Conservation (phyloP, 2,113 vertebrate genomes). For the Vidua macroura region DNA sequence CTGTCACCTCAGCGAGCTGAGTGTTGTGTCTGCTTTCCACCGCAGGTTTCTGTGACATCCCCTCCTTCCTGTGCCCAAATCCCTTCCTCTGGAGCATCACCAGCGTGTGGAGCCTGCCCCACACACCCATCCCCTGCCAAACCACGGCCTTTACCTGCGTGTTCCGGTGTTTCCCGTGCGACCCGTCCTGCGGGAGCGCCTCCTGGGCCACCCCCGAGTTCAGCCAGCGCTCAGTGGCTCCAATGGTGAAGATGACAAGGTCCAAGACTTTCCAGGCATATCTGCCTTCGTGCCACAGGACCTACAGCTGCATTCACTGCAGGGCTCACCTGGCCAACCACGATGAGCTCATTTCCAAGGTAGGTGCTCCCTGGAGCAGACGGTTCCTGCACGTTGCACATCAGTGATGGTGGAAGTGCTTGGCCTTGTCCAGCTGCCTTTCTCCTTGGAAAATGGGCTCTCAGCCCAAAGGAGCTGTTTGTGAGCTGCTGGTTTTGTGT, state of each 20-base stretch:
- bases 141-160: conserved; percentile 99
- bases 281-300: conserved; percentile 95
- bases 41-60: conserved; percentile 34
- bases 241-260: conserved; percentile 99
- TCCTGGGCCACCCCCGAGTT: conserved; percentile 93
- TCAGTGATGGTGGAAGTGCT: background rate
- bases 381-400: fast-evolving
- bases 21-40: background rate
- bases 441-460: background rate
- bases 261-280: conserved; percentile 99
- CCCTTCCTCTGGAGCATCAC: conserved; percentile 63
- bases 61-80: background rate
- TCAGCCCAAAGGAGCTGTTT: background rate
- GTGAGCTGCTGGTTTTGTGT: background rate
- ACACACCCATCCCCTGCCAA: conserved; percentile 77
- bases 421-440: background rate
- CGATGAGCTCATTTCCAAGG: conserved; percentile 99
- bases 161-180: conserved; percentile 98
- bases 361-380: conserved; percentile 30
- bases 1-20: background rate
- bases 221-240: conserved; percentile 76
- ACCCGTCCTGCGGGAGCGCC: conserved; percentile 96
- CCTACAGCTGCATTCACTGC: conserved; percentile 99
- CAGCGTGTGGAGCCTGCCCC: conserved; percentile 90
- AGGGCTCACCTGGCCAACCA: conserved; percentile 97